Conservation (phyloP, 2,888 invertebrate genomes). For the Nemapogon koenigi region DNA sequence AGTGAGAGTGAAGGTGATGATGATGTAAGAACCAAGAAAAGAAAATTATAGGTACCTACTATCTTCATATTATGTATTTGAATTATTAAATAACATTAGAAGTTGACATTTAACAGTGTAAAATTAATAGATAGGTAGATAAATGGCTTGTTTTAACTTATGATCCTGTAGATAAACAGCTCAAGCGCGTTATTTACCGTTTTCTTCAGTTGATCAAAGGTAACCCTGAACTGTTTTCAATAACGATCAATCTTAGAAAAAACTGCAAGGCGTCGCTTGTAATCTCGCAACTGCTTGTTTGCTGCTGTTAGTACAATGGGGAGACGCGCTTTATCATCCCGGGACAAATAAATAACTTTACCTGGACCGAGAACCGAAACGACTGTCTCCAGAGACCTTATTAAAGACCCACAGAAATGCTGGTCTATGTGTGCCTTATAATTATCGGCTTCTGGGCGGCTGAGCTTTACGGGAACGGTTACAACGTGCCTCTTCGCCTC, state of each 20-base stretch:
- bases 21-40: constrained; percentile 29
- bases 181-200: too few relatives aligned
- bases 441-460: constrained; percentile 1
- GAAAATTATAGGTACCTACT: constrained; percentile 28
- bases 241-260: too few relatives aligned
- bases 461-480: constrained; percentile 3
- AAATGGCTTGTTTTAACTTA: too few relatives aligned
- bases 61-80: too few relatives aligned
- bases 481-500: constrained; percentile 1
- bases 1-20: constrained; percentile 24
- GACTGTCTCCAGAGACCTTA: constrained; percentile 3
- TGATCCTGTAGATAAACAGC: too few relatives aligned
- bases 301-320: neutral
- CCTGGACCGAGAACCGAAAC: neutral
- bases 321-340: neutral
- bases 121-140: too few relatives aligned
- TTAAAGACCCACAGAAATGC: constrained; percentile 3
- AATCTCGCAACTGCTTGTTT: too few relatives aligned
- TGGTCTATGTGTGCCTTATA: constrained; percentile 3
- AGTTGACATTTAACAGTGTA: too few relatives aligned
- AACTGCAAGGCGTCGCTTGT: too few relatives aligned
- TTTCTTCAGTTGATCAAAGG: too few relatives aligned
- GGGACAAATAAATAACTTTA: constrained; percentile 7
- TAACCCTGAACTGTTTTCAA: too few relatives aligned
- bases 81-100: too few relatives aligned